Conservation (phyloP, 2,113 vertebrate species). For the Cyprinus carpio region DNA sequence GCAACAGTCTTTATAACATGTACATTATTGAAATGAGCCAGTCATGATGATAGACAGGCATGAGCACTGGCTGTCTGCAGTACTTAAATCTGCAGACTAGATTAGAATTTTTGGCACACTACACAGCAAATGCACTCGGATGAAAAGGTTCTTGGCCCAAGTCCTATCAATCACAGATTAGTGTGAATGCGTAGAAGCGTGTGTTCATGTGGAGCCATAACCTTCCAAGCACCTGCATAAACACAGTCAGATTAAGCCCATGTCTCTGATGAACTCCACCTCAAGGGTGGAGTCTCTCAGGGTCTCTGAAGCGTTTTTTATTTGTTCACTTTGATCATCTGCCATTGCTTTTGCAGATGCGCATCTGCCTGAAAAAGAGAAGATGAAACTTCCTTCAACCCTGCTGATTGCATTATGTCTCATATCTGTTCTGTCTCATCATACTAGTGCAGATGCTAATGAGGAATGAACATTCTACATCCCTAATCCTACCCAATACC, state of each 20-base stretch:
- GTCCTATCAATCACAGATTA: slow-evolving; percentile 35
- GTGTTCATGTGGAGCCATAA: background rate
- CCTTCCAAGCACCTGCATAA: slow-evolving; percentile 11
- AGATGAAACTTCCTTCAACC: slow-evolving; percentile 1
- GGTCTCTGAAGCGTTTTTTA: background rate
- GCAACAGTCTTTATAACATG: background rate
- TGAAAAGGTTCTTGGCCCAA: slow-evolving; percentile 14
- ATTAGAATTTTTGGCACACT: slow-evolving; percentile 1
- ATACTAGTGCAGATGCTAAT: background rate
- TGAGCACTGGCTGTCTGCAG: background rate
- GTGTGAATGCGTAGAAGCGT: background rate
- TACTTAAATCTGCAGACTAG: slow-evolving; percentile 20
- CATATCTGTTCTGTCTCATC: background rate
- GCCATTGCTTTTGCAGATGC: slow-evolving; percentile 17
- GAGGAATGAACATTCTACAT: background rate
- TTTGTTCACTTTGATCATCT: background rate
- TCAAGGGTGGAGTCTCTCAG: background rate
- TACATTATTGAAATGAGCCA: background rate
- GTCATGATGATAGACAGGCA: slow-evolving; percentile 4
- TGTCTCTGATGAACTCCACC: background rate
- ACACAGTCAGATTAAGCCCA: slow-evolving; percentile 9
- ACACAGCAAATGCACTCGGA: background rate
- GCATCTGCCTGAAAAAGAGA: background rate
- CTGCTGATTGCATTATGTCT: background rate
- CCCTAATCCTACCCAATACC: too few relatives aligned